Evolutionary conservation across 2,888 invertebrate genomes (phyloP), one percentile per base, ranked within the genome.

Genomic region (Philopedon plagiatum): DNA sequence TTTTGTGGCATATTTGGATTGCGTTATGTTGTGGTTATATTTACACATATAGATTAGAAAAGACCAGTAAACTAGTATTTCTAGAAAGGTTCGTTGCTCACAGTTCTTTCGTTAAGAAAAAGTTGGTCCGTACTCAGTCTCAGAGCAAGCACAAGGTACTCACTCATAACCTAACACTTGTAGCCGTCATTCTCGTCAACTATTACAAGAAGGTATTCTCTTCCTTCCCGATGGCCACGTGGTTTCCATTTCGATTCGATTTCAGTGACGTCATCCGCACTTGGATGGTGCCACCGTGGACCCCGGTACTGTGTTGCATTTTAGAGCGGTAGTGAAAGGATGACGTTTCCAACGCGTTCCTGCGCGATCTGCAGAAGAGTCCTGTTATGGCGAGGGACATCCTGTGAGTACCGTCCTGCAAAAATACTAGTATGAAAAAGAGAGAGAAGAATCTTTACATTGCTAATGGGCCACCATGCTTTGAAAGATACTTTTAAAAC

Each of bases 381-480:
- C 78, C 79, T 11, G 81, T 76, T 0, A 84, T 73, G 1, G 82
- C 83, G 21, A 81, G 76, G 73, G 84, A 81, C 87, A 87, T 87
- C 44, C 84, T 80, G 62, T 82, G 81, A 9, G 84, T 85, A 19
- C 86, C 86, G 37, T 85, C 84, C 86, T 86, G 80, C 32, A 81
- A 81, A 41, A 56, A 51, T 37, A 34, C n/a, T 34, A 34, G 7
- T 34, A 34, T 34, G 11, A 0, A n/a, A 8, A n/a, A n/a, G n/a
- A n/a, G n/a, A n/a, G n/a, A n/a, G n/a, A n/a, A n/a, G n/a, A n/a
- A n/a, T n/a, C n/a, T n/a, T n/a, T n/a, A n/a, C n/a, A n/a, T n/a
- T n/a, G n/a, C n/a, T n/a, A n/a, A n/a, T n/a, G n/a, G n/a, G n/a
- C n/a, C n/a, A n/a, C n/a, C n/a, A n/a, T n/a, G n/a, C n/a, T n/a